These are phyloP conservation scores for Tenodera sinensis DNA, from an alignment of 2,888 invertebrate species.

Conservation along the genomic window DNA sequence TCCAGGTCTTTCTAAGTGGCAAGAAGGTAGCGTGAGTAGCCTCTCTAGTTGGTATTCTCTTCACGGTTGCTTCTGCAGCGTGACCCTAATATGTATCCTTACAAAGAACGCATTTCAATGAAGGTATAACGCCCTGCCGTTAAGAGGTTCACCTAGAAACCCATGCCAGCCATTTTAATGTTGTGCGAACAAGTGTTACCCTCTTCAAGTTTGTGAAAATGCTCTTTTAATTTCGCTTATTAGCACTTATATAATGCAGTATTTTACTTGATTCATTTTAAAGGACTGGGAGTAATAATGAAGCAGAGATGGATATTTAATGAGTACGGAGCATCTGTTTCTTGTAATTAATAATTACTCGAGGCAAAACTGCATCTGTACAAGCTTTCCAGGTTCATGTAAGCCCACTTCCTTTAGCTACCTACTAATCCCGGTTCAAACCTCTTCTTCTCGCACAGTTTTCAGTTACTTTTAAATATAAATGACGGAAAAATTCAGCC, in stretches of 20 bases:
- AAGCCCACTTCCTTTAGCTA: no score
- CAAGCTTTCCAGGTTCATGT: no score
- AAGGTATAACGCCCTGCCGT: background rate
- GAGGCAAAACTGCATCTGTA: no score
- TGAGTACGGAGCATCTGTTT: background rate
- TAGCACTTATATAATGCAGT: background rate
- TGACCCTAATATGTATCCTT: background rate
- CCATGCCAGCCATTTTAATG: background rate
- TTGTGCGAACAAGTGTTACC: background rate
- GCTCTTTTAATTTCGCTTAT: background rate
- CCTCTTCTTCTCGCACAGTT: no score
- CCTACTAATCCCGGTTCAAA: no score
- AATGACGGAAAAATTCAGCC: no score
- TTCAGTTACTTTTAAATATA: no score
- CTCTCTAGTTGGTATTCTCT: background rate
- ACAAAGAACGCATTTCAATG: background rate
- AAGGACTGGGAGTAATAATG: background rate
- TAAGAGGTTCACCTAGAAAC: background rate
- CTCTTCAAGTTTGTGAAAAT: background rate
- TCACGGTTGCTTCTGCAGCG: background rate
- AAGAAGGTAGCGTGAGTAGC: no score
- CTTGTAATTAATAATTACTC: background rate
- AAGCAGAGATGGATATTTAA: background rate
- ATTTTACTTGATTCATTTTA: background rate
- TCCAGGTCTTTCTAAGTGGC: background rate